Evolutionary conservation across 2,113 vertebrate genomes (phyloP).

Genomic region (Pyxicephalus adspersus): DNA sequence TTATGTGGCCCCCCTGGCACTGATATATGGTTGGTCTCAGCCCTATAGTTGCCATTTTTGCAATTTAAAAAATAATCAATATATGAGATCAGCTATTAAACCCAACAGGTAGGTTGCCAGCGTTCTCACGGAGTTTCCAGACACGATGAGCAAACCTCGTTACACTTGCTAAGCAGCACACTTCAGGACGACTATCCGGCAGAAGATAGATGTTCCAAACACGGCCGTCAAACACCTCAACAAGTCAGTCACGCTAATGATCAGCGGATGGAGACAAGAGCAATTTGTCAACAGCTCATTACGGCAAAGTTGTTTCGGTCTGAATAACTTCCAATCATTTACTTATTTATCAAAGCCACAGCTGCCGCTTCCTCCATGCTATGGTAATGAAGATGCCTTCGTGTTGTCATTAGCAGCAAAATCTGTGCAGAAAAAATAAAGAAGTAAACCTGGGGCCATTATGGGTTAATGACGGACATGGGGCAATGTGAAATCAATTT

Average conservation of each 20-base stretch:
- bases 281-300: conserved; percentile 12
- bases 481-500: too few species aligned
- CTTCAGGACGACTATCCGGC: conserved; percentile 6
- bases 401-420: too few species aligned
- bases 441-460: too few species aligned
- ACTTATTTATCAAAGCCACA: neutral
- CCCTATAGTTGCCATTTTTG: too few species aligned
- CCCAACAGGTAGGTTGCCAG: too few species aligned
- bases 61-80: too few species aligned
- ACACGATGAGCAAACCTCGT: neutral
- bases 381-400: too few species aligned
- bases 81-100: too few species aligned
- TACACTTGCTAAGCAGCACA: neutral
- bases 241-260: conserved; percentile 19
- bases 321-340: neutral
- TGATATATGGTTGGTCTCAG: too few species aligned
- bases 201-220: neutral
- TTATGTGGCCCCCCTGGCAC: too few species aligned
- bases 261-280: neutral
- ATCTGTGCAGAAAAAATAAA: too few species aligned
- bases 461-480: too few species aligned
- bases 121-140: neutral
- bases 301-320: neutral
- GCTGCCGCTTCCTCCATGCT: neutral
- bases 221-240: conserved; percentile 5